Evolutionary conservation across 2,888 invertebrate species (phyloP).

Genomic region (Chironomus tentans): DNA sequence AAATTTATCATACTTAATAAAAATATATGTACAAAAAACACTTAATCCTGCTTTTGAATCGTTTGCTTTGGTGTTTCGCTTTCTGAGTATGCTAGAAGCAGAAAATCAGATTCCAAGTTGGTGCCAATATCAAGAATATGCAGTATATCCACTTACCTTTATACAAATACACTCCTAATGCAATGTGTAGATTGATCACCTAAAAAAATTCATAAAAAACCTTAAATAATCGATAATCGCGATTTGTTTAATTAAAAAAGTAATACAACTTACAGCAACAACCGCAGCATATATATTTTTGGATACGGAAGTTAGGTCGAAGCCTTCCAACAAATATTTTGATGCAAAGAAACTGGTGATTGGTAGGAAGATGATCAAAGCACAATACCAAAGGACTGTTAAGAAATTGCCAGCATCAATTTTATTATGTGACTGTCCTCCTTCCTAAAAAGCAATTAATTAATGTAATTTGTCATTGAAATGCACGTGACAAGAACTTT

Average conservation of each 20-base stretch:
- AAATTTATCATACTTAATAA: background rate
- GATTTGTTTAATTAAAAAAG: no score
- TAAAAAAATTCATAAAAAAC: no score
- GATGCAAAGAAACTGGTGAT: slow-evolving; percentile 62
- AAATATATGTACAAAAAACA: background rate
- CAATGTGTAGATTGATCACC: slow-evolving; percentile 61
- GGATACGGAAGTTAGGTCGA: slow-evolving; percentile 46
- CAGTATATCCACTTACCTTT: background rate
- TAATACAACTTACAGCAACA: slow-evolving; percentile 44
- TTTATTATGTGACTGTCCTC: slow-evolving; percentile 30
- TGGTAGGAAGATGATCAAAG: slow-evolving; percentile 66
- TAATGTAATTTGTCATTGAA: background rate
- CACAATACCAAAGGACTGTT: slow-evolving; percentile 65
- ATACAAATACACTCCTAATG: slow-evolving; percentile 68
- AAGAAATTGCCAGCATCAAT: slow-evolving; percentile 64
- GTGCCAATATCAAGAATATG: background rate
- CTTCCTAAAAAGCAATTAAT: background rate
- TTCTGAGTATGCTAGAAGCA: background rate
- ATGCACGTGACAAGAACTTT: background rate
- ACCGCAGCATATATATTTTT: slow-evolving; percentile 74
- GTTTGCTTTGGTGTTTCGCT: background rate
- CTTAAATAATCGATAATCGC: no score
- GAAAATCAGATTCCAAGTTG: background rate
- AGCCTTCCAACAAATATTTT: slow-evolving; percentile 55
- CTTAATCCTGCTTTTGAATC: background rate